phyloP scores from a whole-genome alignment of 1,140 invertebrate species.

The Hyposmocoma kahamanoa region DNA sequence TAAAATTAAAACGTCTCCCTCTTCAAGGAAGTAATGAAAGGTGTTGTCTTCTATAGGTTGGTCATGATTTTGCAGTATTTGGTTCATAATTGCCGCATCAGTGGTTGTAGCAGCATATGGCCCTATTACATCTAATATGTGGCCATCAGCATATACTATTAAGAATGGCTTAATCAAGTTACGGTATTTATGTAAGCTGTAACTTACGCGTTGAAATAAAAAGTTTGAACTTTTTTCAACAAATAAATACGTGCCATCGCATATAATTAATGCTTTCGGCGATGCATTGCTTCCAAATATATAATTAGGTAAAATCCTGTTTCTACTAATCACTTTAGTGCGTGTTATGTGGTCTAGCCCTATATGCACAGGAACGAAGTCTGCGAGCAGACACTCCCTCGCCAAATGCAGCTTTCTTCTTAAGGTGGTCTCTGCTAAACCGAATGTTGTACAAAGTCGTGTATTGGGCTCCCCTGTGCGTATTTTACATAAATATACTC shows the following conservation, averaged over 20 bases:
- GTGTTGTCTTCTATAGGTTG: neutral
- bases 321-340: neutral
- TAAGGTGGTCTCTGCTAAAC: neutral
- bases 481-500: conserved; percentile 4
- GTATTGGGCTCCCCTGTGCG: conserved; percentile 1
- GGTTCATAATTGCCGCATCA: conserved; percentile 5
- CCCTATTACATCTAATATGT: conserved; percentile 8
- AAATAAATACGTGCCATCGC: conserved; percentile 7
- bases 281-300: neutral
- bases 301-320: neutral
- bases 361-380: conserved; percentile 6
- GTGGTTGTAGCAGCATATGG: conserved; percentile 6
- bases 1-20: conserved; percentile 5
- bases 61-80: conserved; percentile 2
- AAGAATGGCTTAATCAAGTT: conserved; percentile 10
- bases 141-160: conserved; percentile 8
- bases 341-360: conserved; percentile 2
- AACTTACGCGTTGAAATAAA: conserved; percentile 5
- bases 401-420: neutral
- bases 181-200: conserved; percentile 6
- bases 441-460: neutral
- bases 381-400: neutral
- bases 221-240: conserved; percentile 3
- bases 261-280: neutral
- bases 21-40: neutral